Percentiles rank a stretch among this genome's conserved stretches.
Conservation (phyloP, 2,888 invertebrate genomes). For the Hemicrepidius hirtus region DNA sequence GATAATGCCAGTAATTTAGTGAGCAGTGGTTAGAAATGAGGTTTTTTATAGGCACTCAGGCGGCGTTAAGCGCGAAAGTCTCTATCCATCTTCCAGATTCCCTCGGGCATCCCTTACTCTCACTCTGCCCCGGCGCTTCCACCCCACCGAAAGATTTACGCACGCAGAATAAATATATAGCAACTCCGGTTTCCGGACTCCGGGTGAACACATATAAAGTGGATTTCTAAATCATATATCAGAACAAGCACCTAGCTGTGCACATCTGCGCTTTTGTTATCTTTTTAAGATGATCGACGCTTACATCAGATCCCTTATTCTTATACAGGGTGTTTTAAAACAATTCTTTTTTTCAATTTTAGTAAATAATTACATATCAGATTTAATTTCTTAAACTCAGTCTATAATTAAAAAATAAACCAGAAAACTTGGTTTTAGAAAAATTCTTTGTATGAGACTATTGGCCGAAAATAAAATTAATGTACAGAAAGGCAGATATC, state of each 20-base stretch:
- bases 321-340: background rate
- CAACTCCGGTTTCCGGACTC: constrained; percentile 54
- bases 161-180: constrained; percentile 62
- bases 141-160: constrained; percentile 61
- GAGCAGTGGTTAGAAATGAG: constrained; percentile 65
- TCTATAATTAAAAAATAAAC: too few species aligned
- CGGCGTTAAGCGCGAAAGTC: constrained; percentile 61
- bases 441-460: too few species aligned
- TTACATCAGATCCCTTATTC: constrained; percentile 37
- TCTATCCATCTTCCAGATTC: constrained; percentile 63
- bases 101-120: constrained; percentile 56
- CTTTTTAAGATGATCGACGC: constrained; percentile 47
- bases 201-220: constrained; percentile 54
- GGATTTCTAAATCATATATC: constrained; percentile 55
- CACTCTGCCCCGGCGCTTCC: constrained; percentile 42
- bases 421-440: too few species aligned
- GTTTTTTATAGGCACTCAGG: constrained; percentile 64
- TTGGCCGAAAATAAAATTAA: too few species aligned
- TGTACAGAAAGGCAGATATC: too few species aligned
- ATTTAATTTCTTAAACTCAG: too few species aligned
- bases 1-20: constrained; percentile 66
- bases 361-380: too few species aligned
- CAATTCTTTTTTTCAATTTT: too few species aligned
- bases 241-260: constrained; percentile 48
- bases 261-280: constrained; percentile 51